Conservation (phyloP, 2,113 vertebrate species). For the Castor canadensis region DNA sequence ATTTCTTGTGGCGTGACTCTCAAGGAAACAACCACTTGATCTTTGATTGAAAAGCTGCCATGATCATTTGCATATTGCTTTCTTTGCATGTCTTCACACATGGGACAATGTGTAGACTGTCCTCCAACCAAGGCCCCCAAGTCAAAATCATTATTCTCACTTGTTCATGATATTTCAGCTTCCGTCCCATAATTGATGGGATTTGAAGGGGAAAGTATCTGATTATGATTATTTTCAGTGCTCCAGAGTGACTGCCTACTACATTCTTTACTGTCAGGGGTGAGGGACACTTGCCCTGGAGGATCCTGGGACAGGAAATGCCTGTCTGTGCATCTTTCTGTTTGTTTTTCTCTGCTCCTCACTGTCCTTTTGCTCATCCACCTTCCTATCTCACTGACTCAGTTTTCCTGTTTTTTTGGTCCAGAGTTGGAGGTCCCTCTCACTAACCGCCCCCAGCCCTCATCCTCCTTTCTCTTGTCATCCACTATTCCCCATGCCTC, state of each 20-base stretch:
- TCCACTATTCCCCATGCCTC: background rate
- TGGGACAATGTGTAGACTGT: background rate
- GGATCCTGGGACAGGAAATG: background rate
- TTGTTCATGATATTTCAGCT: background rate
- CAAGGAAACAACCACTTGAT: background rate
- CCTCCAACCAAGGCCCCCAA: background rate
- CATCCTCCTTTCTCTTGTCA: background rate
- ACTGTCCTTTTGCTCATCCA: background rate
- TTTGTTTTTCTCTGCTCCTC: background rate
- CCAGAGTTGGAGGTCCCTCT: background rate
- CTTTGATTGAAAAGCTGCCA: background rate
- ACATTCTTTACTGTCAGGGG: background rate
- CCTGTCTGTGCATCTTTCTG: background rate
- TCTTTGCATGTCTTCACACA: background rate
- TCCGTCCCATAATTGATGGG: background rate
- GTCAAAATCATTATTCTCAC: background rate
- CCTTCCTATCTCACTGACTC: background rate
- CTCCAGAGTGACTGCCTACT: background rate
- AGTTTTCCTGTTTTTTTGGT: background rate
- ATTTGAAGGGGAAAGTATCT: background rate
- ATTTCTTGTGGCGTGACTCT: background rate
- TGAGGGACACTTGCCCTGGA: background rate
- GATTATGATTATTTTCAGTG: background rate
- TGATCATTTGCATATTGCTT: background rate
- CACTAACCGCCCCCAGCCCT: accelerated